Evolutionary conservation across 2,113 vertebrate species (phyloP).

Genomic region (Sinocyclocheilus rhinocerous): DNA sequence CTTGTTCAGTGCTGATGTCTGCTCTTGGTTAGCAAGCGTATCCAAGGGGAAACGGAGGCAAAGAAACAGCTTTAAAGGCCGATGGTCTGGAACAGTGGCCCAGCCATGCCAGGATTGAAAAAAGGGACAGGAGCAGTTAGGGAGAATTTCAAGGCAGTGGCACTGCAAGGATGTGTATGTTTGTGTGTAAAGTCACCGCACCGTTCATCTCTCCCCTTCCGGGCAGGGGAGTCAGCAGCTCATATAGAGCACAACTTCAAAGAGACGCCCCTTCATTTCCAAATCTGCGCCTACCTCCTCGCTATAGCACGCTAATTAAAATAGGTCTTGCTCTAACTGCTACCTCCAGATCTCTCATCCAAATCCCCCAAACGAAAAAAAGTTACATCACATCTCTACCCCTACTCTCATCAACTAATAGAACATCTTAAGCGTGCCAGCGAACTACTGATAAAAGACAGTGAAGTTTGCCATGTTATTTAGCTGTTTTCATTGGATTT

Average conservation of each 20-base stretch:
- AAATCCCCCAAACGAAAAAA: conserved; percentile 33
- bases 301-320: conserved; percentile 70
- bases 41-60: conserved; percentile 65
- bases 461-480: neutral
- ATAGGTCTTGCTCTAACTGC: conserved; percentile 19
- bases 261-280: conserved; percentile 74
- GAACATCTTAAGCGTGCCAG: neutral
- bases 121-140: conserved; percentile 63
- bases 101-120: conserved; percentile 66
- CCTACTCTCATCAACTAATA: neutral
- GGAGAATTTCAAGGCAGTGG: conserved; percentile 71
- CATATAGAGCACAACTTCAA: conserved; percentile 75
- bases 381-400: conserved; percentile 23
- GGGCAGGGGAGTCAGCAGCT: conserved; percentile 60
- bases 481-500: neutral
- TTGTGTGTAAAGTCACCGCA: conserved; percentile 53
- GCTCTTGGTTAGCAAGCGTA: conserved; percentile 73
- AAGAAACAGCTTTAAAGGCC: conserved; percentile 66
- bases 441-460: conserved; percentile 29
- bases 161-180: conserved; percentile 65
- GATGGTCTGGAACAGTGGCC: conserved; percentile 72
- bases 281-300: conserved; percentile 70
- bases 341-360: neutral
- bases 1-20: conserved; percentile 73
- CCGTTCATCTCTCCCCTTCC: conserved; percentile 59